Evolutionary conservation across 1,140 invertebrate species (phyloP), one percentile per base, ranked within the genome.

Genomic region (Branchinecta lindahli): DNA sequence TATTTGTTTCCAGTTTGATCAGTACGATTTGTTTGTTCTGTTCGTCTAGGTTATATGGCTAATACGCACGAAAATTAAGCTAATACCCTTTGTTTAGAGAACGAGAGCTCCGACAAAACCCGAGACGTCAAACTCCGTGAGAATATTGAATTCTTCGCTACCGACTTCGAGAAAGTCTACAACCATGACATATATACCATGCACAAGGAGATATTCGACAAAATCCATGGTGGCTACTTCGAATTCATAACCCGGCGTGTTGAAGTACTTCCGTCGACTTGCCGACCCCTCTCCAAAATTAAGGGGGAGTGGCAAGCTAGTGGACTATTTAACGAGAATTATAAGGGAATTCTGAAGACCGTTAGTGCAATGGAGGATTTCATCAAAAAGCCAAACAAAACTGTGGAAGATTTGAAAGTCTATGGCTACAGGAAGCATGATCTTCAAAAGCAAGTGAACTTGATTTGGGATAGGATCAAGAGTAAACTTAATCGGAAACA

Each of bases 161-260:
- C 12, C 52, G 52, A 61, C 52, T 61, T 61, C 18, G 52, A 61
- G 18, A 61, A 61, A 61, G 52, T 61, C 18, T 61, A 61, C 52
- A 61, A 61, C 18, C 52, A 20, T 20, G 52, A 61, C 52, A 61
- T 61, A 2, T 61, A 61, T 20, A 4, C 6, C 12, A 61, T 61
- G 52, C 52, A 61, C 18, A 61, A 61, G 52, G 52, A 61, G 18
- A 61, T 61, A 61, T 61, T 61, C 18, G 52, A 61, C 18, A 61
- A 61, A 61, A 61, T 61, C 18, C 52, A 61, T 61, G 52, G 52
- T 61, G 52, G 52, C 18, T 61, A 61, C 18, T 12, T 61, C 4
- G 52, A 61, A 61, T 61, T 61, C 18, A 61, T 20, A 20, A 61
- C 52, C 12, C 52, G 52, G 12, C 52, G 52, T 61, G 52, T 61